These are phyloP conservation scores for Cantharis rufa DNA, from an alignment of 2,888 invertebrate species.

Conservation along the genomic window DNA sequence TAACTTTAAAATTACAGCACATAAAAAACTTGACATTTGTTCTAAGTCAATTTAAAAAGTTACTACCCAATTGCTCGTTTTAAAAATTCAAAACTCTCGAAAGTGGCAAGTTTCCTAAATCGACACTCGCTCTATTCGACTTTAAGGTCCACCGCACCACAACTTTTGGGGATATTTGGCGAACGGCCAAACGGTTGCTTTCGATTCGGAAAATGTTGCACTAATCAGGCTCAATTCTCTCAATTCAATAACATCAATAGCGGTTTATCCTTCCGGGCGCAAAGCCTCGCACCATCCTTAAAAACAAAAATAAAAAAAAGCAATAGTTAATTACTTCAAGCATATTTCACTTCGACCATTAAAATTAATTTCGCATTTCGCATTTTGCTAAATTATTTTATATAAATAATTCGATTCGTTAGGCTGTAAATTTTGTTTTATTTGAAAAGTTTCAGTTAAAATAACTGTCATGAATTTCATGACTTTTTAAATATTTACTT, in stretches of 20 bases:
- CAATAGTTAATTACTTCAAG: no score
- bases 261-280: background rate
- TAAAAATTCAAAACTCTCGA: background rate
- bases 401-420: no score
- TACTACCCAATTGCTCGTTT: background rate
- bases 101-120: background rate
- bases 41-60: background rate
- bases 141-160: background rate
- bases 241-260: background rate
- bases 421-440: no score
- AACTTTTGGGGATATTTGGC: background rate
- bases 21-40: background rate
- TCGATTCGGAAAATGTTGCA: background rate
- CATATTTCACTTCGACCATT: no score
- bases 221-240: background rate
- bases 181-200: background rate
- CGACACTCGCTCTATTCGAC: background rate
- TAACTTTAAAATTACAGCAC: background rate
- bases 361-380: no score
- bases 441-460: no score
- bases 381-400: no score
- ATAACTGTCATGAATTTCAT: no score
- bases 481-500: no score
- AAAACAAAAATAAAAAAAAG: no score
- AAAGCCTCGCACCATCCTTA: background rate